Conservation (phyloP, 2,797 vertebrate genomes). For the Arrhamphus sclerolepis region DNA sequence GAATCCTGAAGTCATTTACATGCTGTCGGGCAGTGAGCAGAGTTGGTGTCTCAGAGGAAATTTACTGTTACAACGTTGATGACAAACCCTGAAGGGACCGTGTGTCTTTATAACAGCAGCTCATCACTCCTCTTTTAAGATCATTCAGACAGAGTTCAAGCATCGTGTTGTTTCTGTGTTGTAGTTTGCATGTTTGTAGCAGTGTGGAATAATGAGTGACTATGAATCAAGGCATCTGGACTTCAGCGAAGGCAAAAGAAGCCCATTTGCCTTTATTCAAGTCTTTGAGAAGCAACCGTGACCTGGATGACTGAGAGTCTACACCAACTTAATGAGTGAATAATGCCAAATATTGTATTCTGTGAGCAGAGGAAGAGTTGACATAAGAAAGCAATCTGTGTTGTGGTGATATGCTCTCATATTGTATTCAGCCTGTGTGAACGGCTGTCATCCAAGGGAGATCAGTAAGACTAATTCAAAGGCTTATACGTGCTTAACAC, state of each 20-base stretch:
- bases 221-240: too few relatives aligned
- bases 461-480: conserved; percentile 76
- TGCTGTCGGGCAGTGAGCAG: conserved; percentile 30
- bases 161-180: conserved; percentile 5
- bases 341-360: conserved; percentile 38
- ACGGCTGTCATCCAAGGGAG: conserved; percentile 67
- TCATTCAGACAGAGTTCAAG: conserved; percentile 11
- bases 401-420: conserved; percentile 66
- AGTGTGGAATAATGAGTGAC: conserved; percentile 32
- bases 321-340: conserved; percentile 6
- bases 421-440: conserved; percentile 54
- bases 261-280: too few relatives aligned
- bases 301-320: too few relatives aligned
- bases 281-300: too few relatives aligned
- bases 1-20: conserved; percentile 60
- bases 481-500: conserved; percentile 71
- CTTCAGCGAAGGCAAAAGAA: too few relatives aligned
- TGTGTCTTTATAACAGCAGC: conserved; percentile 39
- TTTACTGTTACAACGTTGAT: conserved; percentile 37
- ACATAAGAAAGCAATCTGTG: conserved; percentile 61
- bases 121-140: conserved; percentile 26
- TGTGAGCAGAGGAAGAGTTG: conserved; percentile 40
- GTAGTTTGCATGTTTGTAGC: conserved; percentile 25
- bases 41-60: conserved; percentile 48
- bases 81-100: conserved; percentile 36